These are phyloP conservation scores for Aphaenogaster floridana DNA, from an alignment of 1,140 invertebrate genomes.

Conservation along the genomic window DNA sequence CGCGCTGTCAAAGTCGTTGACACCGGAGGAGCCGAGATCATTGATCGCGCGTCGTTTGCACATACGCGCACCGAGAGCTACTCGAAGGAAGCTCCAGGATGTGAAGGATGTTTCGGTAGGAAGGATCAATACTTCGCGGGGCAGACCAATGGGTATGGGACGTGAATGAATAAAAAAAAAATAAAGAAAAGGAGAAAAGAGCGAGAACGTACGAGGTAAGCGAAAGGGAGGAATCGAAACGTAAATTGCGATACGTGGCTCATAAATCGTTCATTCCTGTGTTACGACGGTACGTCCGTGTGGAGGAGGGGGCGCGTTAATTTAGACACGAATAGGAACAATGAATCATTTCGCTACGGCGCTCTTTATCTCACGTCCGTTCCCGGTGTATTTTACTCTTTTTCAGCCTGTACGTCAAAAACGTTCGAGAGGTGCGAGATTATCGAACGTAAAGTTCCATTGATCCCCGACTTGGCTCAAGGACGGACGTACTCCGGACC, in stretches of 20 bases:
- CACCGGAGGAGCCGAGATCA: conserved; percentile 57
- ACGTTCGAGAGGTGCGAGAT: background rate
- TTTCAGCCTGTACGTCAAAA: background rate
- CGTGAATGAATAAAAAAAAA: background rate
- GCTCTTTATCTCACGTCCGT: conserved; percentile 10
- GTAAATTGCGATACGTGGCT: background rate
- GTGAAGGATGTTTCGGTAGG: conserved; percentile 6
- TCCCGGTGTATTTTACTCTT: background rate
- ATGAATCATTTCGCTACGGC: background rate
- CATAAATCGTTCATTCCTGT: background rate
- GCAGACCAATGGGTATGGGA: background rate
- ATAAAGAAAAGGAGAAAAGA: background rate
- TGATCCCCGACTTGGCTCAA: background rate
- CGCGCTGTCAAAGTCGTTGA: conserved; percentile 68
- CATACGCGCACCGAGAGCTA: conserved; percentile 33
- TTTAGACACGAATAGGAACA: background rate
- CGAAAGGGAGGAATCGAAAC: background rate
- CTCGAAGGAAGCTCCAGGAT: conserved; percentile 23
- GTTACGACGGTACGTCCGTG: background rate
- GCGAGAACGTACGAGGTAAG: background rate
- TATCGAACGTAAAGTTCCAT: background rate
- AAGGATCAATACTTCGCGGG: conserved; percentile 13
- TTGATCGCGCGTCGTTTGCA: conserved; percentile 57
- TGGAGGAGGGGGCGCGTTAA: background rate
- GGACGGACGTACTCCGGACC: background rate